A percentile compares a stretch with the other conserved stretches of the same genome.
Conservation (phyloP, 2,888 invertebrate species). For the Watsonalla cultraria region DNA sequence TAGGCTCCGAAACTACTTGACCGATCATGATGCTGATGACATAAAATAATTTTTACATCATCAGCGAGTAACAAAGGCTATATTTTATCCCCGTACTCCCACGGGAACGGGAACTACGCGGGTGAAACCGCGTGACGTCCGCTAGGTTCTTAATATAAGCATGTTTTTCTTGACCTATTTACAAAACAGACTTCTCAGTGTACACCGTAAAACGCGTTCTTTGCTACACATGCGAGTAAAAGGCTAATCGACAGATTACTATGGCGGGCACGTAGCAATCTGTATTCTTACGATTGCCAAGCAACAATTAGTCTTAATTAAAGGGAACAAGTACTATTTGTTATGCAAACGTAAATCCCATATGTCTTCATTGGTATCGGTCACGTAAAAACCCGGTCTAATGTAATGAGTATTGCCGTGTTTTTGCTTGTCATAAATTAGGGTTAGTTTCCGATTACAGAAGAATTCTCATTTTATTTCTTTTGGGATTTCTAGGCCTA, state of each 20-base stretch:
- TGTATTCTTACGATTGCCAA: conserved; percentile 24
- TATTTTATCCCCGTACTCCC: no score
- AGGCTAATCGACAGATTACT: conserved; percentile 7
- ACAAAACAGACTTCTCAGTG: no score
- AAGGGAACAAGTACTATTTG: conserved; percentile 43
- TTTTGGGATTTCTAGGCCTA: no score
- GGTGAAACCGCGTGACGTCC: no score
- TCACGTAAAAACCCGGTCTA: conserved; percentile 39
- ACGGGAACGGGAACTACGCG: no score
- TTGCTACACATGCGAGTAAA: neutral
- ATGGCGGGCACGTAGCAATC: conserved; percentile 23
- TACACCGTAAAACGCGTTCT: no score
- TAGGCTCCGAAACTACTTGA: no score
- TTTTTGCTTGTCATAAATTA: neutral
- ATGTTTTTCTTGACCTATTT: no score
- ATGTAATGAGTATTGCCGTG: conserved; percentile 22
- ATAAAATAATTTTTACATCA: no score
- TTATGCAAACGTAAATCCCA: conserved; percentile 54
- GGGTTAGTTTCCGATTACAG: neutral
- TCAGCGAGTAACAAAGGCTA: no score
- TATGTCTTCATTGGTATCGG: conserved; percentile 50
- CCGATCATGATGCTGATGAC: no score
- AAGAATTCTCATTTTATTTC: neutral
- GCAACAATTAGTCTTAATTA: conserved; percentile 67
- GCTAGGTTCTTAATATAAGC: no score